phyloP scores from a whole-genome alignment of 1,140 invertebrate species.

The Calosoma granatense region DNA sequence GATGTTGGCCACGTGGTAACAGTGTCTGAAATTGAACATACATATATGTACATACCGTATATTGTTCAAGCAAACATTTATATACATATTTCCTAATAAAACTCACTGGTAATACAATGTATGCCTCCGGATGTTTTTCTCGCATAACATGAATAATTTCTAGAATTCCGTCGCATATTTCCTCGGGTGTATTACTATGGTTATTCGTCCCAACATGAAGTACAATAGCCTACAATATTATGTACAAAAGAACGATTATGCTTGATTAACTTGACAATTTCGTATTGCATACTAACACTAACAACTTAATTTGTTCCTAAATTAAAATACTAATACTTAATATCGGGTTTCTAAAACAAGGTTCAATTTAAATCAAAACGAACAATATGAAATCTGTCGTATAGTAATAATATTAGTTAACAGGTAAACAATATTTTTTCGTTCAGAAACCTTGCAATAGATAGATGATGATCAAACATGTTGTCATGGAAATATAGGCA shows the following conservation, averaged over 20 bases:
- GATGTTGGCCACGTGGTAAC: conserved; percentile 71
- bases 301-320: no score
- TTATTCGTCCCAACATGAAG: conserved; percentile 83
- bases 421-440: no score
- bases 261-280: conserved; percentile 2
- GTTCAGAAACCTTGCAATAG: no score
- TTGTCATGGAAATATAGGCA: no score
- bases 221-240: conserved; percentile 61
- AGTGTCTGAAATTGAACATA: conserved; percentile 52
- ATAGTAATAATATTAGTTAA: no score
- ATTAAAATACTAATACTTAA: no score
- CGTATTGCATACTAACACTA: not conserved
- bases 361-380: no score
- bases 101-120: conserved; percentile 75
- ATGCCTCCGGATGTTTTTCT: conserved; percentile 63
- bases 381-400: no score
- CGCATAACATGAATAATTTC: conserved; percentile 63
- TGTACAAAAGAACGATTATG: conserved; percentile 11
- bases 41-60: not conserved
- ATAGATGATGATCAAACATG: no score
- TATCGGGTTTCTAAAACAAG: no score
- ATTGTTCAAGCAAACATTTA: not conserved
- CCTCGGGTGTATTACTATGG: conserved; percentile 58
- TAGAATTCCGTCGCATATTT: conserved; percentile 70
- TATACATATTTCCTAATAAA: conserved; percentile 13